Conservation (phyloP, 2,797 vertebrate genomes). For the Pseudochromis fuscus region DNA sequence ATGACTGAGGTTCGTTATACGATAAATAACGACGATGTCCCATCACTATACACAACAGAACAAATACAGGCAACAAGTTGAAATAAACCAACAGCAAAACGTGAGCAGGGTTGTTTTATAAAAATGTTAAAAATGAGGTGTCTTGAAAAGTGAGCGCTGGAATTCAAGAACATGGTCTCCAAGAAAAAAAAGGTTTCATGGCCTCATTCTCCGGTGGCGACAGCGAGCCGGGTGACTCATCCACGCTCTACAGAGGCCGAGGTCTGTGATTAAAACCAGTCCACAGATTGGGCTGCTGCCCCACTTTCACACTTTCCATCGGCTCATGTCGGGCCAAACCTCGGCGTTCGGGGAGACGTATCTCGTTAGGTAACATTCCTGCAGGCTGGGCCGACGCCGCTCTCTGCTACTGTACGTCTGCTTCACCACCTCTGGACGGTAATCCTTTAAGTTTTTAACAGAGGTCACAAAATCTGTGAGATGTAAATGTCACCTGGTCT, state of each 20-base stretch:
- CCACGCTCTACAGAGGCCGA: conserved; percentile 39
- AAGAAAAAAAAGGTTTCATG: conserved; percentile 31
- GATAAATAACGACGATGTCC: too few relatives aligned
- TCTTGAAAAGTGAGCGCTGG: conserved; percentile 3
- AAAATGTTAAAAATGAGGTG: neutral
- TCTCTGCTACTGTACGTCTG: too few relatives aligned
- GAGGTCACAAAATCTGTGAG: too few relatives aligned
- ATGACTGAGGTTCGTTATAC: too few relatives aligned
- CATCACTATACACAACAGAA: too few relatives aligned
- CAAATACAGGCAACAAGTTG: too few relatives aligned
- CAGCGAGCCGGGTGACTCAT: conserved; percentile 63
- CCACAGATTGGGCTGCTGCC: conserved; percentile 46
- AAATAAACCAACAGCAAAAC: neutral
- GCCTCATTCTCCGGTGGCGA: conserved; percentile 55
- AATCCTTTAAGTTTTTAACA: too few relatives aligned
- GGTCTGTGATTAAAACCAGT: conserved; percentile 68
- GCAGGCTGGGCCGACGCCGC: too few relatives aligned
- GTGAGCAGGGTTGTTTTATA: neutral
- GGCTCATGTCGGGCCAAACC: conserved; percentile 34
- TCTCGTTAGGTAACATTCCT: conserved; percentile 1
- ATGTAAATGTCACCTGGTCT: too few relatives aligned
- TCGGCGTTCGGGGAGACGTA: conserved; percentile 26
- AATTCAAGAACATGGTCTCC: conserved; percentile 20
- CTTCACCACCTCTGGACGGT: too few relatives aligned
- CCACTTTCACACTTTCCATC: conserved; percentile 76